phyloP scores from a whole-genome alignment of 2,888 invertebrate genomes.

The Antheraea yamamai region DNA sequence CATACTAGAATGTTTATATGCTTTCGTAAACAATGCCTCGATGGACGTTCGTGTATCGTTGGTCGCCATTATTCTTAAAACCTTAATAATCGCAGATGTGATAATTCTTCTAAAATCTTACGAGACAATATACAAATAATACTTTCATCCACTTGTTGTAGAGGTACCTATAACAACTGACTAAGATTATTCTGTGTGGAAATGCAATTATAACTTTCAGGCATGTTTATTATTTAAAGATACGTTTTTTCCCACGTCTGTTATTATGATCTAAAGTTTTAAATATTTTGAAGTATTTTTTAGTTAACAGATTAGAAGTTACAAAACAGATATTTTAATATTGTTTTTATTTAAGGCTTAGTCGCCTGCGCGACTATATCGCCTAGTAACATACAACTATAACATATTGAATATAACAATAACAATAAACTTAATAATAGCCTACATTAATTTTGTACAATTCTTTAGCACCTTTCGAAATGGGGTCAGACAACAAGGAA shows the following conservation, averaged over 20 bases:
- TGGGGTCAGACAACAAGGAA: too few species aligned
- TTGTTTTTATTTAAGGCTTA: too few species aligned
- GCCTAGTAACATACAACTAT: too few species aligned
- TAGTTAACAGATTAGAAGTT: background rate
- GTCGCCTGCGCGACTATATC: too few species aligned
- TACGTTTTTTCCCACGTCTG: background rate
- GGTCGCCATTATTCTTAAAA: background rate
- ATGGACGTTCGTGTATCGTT: background rate
- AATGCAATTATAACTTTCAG: background rate
- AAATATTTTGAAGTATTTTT: background rate
- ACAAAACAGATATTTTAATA: background rate
- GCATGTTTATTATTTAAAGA: background rate
- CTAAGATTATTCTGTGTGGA: too few species aligned
- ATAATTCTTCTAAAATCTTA: background rate
- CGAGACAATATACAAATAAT: too few species aligned
- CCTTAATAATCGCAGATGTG: background rate
- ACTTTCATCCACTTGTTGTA: too few species aligned
- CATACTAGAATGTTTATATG: background rate
- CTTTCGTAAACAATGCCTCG: background rate
- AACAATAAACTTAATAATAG: too few species aligned
- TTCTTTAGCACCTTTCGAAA: too few species aligned
- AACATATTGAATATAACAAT: too few species aligned
- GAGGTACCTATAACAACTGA: too few species aligned
- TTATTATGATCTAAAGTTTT: background rate
- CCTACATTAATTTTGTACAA: too few species aligned